phyloP scores from a whole-genome alignment of 2,888 invertebrate genomes.

The Lissocephala sabroskyi region DNA sequence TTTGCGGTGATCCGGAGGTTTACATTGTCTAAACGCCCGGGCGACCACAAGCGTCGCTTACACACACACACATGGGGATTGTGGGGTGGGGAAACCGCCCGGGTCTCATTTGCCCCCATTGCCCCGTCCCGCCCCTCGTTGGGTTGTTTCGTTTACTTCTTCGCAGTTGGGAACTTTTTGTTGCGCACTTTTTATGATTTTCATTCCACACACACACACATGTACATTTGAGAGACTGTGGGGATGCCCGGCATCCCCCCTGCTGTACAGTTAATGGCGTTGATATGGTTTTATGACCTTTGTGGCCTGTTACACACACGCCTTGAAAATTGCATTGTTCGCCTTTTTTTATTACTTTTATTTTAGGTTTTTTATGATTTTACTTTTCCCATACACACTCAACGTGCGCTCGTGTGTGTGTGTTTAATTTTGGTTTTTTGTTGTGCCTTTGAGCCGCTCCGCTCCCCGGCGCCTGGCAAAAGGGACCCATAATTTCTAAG shows the following conservation, averaged over 20 bases:
- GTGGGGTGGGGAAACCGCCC: neutral
- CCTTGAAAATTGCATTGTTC: conserved; percentile 61
- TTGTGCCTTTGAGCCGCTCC: conserved; percentile 10
- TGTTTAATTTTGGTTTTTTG: conserved; percentile 28
- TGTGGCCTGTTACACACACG: conserved; percentile 66
- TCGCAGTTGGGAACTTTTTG: conserved; percentile 26
- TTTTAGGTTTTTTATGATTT: conserved; percentile 55
- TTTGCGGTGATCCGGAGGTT: conserved; percentile 47
- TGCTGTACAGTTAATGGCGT: conserved; percentile 63
- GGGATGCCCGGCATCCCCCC: conserved; percentile 4
- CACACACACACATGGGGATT: conserved; percentile 1
- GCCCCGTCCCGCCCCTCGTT: too few species aligned
- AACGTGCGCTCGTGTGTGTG: conserved; percentile 21
- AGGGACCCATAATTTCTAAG: conserved; percentile 68
- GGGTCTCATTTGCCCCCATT: conserved; percentile 8
- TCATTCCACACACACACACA: conserved; percentile 27
- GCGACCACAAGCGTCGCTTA: conserved; percentile 16
- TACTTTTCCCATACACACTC: too few species aligned
- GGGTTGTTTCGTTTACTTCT: neutral
- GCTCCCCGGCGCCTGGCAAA: conserved; percentile 33
- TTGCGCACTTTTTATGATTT: conserved; percentile 56
- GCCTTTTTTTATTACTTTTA: conserved; percentile 34
- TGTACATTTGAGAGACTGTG: conserved; percentile 5
- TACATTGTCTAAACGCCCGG: conserved; percentile 60
- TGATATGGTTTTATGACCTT: conserved; percentile 70